These are phyloP conservation scores for Onchidella celtica DNA, from an alignment of 2,888 invertebrate species.

Conservation along the genomic window DNA sequence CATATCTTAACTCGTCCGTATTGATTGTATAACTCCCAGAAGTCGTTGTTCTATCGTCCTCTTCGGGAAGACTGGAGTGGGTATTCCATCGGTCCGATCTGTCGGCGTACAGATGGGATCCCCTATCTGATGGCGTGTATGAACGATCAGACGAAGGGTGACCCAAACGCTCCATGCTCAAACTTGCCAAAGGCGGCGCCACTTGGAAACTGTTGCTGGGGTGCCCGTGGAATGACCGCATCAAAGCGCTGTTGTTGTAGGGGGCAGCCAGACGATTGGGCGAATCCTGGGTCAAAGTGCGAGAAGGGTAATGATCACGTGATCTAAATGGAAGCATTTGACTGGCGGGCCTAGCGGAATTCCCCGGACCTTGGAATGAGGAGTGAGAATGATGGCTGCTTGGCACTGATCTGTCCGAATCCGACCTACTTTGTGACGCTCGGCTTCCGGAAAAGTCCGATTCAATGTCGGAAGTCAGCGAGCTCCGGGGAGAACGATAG, in stretches of 20 bases:
- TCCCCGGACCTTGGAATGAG: neutral
- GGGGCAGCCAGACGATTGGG: slow-evolving; percentile 20
- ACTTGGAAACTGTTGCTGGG: neutral
- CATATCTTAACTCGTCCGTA: slow-evolving; percentile 54
- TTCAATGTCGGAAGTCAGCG: slow-evolving; percentile 35
- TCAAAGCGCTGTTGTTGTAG: slow-evolving; percentile 18
- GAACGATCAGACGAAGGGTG: neutral
- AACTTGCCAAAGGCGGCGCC: neutral
- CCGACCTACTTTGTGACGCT: slow-evolving; percentile 7
- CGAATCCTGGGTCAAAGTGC: slow-evolving; percentile 22
- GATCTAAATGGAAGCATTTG: slow-evolving; percentile 10
- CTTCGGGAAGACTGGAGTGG: slow-evolving; percentile 42
- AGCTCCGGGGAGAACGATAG: slow-evolving; percentile 30
- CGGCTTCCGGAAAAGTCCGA: slow-evolving; percentile 39
- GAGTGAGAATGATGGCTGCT: neutral
- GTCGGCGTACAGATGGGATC: slow-evolving; percentile 21
- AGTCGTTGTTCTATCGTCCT: slow-evolving; percentile 53
- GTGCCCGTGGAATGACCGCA: slow-evolving; percentile 45
- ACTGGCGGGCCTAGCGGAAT: neutral
- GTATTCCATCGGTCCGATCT: slow-evolving; percentile 15
- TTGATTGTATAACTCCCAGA: slow-evolving; percentile 57
- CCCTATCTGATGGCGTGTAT: neutral
- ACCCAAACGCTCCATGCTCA: slow-evolving; percentile 35
- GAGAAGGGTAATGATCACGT: neutral
- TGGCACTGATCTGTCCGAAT: slow-evolving; percentile 2